Conservation (phyloP, 35 echinoderm and acorn worm genomes). For the Strongylocentrotus purpuratus region DNA sequence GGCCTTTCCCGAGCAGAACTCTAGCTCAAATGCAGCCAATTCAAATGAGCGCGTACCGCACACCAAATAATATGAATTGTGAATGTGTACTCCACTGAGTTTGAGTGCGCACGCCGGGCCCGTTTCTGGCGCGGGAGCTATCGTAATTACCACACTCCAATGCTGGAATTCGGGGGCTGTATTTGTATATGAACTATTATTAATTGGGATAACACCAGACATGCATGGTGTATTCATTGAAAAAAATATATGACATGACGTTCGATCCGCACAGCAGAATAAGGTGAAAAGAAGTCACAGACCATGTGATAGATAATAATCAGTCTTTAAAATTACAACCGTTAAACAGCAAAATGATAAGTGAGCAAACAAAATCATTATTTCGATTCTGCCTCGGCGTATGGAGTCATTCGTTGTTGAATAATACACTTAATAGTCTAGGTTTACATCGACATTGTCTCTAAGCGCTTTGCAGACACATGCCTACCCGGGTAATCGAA, state of each 20-base stretch:
- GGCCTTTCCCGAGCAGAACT: neutral
- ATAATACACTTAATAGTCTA: too few species aligned
- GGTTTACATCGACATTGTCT: too few species aligned
- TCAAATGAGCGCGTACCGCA: neutral
- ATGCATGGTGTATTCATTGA: neutral
- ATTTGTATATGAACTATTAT: neutral
- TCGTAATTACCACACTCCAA: neutral
- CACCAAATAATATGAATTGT: neutral
- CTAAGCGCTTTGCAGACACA: too few species aligned
- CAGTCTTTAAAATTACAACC: too few species aligned
- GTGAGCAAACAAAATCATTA: too few species aligned
- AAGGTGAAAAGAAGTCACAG: neutral
- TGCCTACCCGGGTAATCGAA: too few species aligned
- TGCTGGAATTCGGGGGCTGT: neutral
- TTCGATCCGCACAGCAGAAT: neutral
- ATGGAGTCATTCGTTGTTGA: too few species aligned
- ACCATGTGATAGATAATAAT: neutral
- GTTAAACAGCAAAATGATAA: too few species aligned
- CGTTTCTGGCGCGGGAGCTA: neutral
- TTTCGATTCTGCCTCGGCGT: too few species aligned
- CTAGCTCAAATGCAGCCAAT: neutral
- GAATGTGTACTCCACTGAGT: neutral
- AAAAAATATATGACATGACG: neutral
- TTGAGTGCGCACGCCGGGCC: neutral
- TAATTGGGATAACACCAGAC: neutral